These are phyloP conservation scores for Pelodytes ibericus DNA, from an alignment of 2,797 vertebrate genomes.

Conservation along the genomic window DNA sequence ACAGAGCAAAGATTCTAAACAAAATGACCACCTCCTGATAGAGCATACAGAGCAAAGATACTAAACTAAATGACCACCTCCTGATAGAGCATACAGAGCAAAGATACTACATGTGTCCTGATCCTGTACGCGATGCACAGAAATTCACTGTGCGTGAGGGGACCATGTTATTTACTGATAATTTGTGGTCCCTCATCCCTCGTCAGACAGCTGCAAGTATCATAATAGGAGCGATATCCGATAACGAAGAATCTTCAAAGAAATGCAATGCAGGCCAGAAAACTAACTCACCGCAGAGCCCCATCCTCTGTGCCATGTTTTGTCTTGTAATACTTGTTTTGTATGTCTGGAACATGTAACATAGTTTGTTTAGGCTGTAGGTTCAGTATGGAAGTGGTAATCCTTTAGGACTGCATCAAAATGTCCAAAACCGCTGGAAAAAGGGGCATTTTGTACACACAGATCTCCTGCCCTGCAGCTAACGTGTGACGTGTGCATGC, in stretches of 20 bases:
- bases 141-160: background rate
- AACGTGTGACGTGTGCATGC: too few species aligned
- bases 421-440: too few species aligned
- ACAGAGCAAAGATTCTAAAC: too few species aligned
- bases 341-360: background rate
- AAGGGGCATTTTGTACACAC: too few species aligned
- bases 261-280: slow-evolving; percentile 26
- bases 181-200: background rate
- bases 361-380: slow-evolving; percentile 4
- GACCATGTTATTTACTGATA: background rate
- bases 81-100: too few species aligned
- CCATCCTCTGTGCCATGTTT: slow-evolving; percentile 1
- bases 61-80: too few species aligned
- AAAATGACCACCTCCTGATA: too few species aligned
- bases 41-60: too few species aligned
- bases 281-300: background rate
- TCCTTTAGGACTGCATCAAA: too few species aligned
- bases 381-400: too few species aligned
- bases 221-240: background rate
- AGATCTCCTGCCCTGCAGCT: too few species aligned
- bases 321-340: slow-evolving; percentile 19
- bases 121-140: background rate
- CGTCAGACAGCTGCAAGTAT: background rate
- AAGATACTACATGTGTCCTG: too few species aligned
- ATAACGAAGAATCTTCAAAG: background rate